phyloP scores from a whole-genome alignment of 1,140 invertebrate species.

The Lucilia sericata region DNA sequence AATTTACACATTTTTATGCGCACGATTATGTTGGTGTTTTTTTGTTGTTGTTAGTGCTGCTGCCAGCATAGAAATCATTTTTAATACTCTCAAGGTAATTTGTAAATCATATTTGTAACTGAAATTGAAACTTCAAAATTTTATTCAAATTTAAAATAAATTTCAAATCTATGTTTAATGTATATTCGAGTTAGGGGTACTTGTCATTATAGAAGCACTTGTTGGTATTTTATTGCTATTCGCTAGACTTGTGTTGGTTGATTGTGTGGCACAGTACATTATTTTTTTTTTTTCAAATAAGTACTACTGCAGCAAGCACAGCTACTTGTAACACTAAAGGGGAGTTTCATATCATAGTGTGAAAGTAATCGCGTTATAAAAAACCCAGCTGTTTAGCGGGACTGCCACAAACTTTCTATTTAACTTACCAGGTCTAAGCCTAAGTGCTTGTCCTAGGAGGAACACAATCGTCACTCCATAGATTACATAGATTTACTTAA shows the following conservation, averaged over 20 bases:
- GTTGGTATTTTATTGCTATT: slow-evolving; percentile 5
- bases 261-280: slow-evolving; percentile 31
- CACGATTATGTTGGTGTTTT: not conserved
- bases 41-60: not conserved
- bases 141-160: slow-evolving; percentile 6
- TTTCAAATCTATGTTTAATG: not conserved
- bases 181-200: too few species aligned
- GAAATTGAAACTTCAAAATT: slow-evolving; percentile 23
- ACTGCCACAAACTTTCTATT: too few species aligned
- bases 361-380: too few species aligned
- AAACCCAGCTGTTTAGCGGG: too few species aligned
- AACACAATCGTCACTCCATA: too few species aligned
- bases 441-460: too few species aligned
- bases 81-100: slow-evolving; percentile 32
- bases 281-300: not conserved
- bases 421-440: too few species aligned
- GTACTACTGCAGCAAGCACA: too few species aligned
- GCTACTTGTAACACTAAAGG: not conserved
- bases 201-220: not conserved
- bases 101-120: slow-evolving; percentile 24
- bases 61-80: not conserved
- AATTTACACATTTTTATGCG: not conserved
- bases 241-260: slow-evolving; percentile 20
- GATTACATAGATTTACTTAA: too few species aligned
- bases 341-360: not conserved